Base-by-base conservation (phyloP, 2,797 vertebrate genomes). In the Chlorospingus semifuscus region DNA sequence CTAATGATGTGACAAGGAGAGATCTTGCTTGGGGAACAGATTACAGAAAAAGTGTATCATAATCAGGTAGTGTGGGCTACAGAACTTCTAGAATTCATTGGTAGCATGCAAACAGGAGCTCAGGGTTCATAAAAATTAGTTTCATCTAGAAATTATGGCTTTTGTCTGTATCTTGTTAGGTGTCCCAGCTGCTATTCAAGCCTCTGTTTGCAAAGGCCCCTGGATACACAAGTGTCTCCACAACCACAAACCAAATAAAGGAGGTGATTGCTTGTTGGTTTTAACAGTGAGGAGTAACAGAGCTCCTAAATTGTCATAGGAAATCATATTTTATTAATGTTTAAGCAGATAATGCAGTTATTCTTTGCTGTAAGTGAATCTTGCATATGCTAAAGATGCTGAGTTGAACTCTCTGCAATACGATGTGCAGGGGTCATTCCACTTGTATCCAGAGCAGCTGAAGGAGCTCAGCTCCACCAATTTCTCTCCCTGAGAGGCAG, bases 41-140 rank as follows among this genome's bases (percentile, higher is more conserved):
- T 22, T n/a, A 30, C 8, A 50, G 53, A 69, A 68, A 65, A 61
- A 55, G 16, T 0, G 3, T 32, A 3, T 41, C 22, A 21, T 49
- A 41, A 57, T 63, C 41, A 34, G 59, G 18, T 52, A 56, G 3
- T 0, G 0, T 19, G 9, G 13, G 23, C 39, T 76, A 13, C 15
- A 61, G 32, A 83, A 50, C 16, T 72, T 72, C 39, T 65, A 37
- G 13, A 69, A 5, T 2, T 65, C 7, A 4, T 47, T 41, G 56
- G 29, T 15, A 61, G 21, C 8, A 41, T 36, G 6, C 27, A 64
- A 76, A 84, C 3, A 49, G 61, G 26, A 82, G 42, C 7, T 71
- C 29, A 12, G 12, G 4, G 4, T 37, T 70, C 55, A 41, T 64
- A 60, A 56, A 80, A 84, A 56, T 63, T 1, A 30, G 11, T 81